phyloP scores from a whole-genome alignment of 2,113 vertebrate species.

The Tachuris rubrigastra region DNA sequence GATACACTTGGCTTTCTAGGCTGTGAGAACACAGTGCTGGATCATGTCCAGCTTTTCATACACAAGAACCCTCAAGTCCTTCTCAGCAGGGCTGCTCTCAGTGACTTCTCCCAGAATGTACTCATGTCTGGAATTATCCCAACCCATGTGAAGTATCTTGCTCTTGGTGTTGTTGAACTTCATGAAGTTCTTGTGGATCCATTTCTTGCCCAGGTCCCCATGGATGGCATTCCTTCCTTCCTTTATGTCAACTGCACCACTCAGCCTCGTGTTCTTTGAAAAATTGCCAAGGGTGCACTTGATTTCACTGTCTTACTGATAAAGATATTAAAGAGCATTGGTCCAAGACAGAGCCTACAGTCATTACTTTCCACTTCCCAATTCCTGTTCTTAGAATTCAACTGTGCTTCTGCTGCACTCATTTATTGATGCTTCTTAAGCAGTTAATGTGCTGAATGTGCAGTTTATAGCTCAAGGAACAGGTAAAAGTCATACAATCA shows the following conservation, averaged over 20 bases:
- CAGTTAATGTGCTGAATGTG: not conserved
- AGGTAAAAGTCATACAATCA: not conserved
- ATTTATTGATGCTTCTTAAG: not conserved
- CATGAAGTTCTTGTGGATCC: not conserved
- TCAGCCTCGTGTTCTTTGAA: not conserved
- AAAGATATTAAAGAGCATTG: not conserved
- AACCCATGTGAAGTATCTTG: not conserved
- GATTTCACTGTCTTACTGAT: not conserved
- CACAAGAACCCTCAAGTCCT: not conserved
- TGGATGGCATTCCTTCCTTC: not conserved
- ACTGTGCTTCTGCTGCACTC: not conserved
- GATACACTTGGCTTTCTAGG: accelerated
- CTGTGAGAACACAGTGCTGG: accelerated
- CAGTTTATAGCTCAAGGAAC: not conserved
- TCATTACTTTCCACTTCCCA: not conserved
- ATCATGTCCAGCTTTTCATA: not conserved
- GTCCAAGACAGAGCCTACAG: not conserved
- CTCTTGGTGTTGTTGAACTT: not conserved
- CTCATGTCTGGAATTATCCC: not conserved
- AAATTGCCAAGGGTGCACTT: not conserved
- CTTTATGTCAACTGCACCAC: not conserved
- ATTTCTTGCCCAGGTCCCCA: not conserved
- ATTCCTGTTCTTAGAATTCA: not conserved
- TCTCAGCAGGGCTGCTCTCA: not conserved
- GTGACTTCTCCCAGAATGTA: not conserved